Percentiles rank a stretch among this genome's conserved stretches.
Evolutionary conservation across 2,888 invertebrate species (phyloP).

Genomic region (Drosophila borborema): DNA sequence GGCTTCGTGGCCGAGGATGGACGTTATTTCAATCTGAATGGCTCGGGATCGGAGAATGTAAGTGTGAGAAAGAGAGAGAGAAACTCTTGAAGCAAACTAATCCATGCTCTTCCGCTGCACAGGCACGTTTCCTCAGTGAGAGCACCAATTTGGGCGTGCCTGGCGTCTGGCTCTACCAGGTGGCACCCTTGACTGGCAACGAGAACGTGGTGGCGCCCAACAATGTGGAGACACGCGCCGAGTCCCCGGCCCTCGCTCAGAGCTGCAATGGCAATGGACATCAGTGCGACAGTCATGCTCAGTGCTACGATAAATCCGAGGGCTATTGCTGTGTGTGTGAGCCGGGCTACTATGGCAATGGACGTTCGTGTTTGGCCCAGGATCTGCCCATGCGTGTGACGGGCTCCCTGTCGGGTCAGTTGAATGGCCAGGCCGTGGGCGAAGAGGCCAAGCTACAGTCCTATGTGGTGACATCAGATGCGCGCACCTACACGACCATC

Average conservation of each 20-base stretch:
- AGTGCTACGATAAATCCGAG: slow-evolving; percentile 91
- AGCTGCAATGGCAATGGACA: slow-evolving; percentile 88
- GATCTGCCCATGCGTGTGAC: slow-evolving; percentile 94
- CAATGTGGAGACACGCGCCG: slow-evolving; percentile 85
- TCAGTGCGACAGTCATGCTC: slow-evolving; percentile 92
- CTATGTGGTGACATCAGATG: slow-evolving; percentile 95
- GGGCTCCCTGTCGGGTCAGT: slow-evolving; percentile 93
- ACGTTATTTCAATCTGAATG: slow-evolving; percentile 90
- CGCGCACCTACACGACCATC: slow-evolving; percentile 95
- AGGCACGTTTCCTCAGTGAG: slow-evolving; percentile 87
- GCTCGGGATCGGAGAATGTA: slow-evolving; percentile 96
- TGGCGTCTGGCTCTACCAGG: slow-evolving; percentile 94
- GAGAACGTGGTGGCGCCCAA: slow-evolving; percentile 90
- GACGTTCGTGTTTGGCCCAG: slow-evolving; percentile 93
- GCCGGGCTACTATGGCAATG: slow-evolving; percentile 96
- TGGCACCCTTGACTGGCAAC: slow-evolving; percentile 89
- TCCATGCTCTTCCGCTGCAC: neutral
- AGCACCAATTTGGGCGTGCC: slow-evolving; percentile 94
- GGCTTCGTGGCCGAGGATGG: slow-evolving; percentile 95
- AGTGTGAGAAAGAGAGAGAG: slow-evolving; percentile 48
- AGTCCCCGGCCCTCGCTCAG: slow-evolving; percentile 80
- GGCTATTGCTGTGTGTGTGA: slow-evolving; percentile 97
- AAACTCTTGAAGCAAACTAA: too few relatives aligned
- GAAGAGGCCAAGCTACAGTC: slow-evolving; percentile 92
- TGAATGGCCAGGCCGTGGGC: slow-evolving; percentile 92